Evolutionary conservation across 2,888 invertebrate species (phyloP), one percentile per base, ranked within the genome.

Genomic region (Ophioninae sp.): DNA sequence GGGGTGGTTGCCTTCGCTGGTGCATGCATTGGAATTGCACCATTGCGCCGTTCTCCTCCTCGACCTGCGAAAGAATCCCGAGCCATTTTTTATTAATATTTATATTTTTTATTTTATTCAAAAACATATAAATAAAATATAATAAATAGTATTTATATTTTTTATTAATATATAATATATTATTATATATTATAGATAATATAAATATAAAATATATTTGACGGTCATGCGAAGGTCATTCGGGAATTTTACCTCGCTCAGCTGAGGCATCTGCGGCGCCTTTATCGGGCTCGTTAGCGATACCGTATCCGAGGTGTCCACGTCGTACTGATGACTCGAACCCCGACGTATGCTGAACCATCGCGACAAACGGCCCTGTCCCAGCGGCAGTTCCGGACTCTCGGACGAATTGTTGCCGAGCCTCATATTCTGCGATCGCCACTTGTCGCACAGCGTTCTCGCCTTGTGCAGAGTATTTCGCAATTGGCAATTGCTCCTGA

Each of bases 291-390:
- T 92, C 78, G 93, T 91, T 21, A 93, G 86, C n/a, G 91, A 92
- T 79, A 89, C 91, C 17, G 90, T 91, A 81, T 92, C 93, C 20
- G 91, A 91, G 65, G 90, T 86, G 85, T 93, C 95, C 85, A 96
- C 95, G 91, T 97, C 97, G 93, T 97, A 97, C 90, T 97, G 97
- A 93, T 97, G 96, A n/a, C 96, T 94, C 85, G 96, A 96, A 64
- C 97, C 96, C 84, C 97, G 94, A 61, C 97, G 94, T 86, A 98
- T 97, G 89, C 97, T 97, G 94, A 98, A 98, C 97, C 97, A 98
- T 87, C 98, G 94, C 50, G 97, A 96, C 69, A 98, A 94, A 80
- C 97, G 94, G 84, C 97, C 96, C 70, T 93, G 92, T 62, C 90
- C 90, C 87, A 96, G 95, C 69, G 96, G 95, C 87, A 96, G 95